Evolutionary conservation across 2,888 invertebrate species (phyloP), one percentile per base, ranked within the genome.

Genomic region (Harpagoxenus sublaevis): DNA sequence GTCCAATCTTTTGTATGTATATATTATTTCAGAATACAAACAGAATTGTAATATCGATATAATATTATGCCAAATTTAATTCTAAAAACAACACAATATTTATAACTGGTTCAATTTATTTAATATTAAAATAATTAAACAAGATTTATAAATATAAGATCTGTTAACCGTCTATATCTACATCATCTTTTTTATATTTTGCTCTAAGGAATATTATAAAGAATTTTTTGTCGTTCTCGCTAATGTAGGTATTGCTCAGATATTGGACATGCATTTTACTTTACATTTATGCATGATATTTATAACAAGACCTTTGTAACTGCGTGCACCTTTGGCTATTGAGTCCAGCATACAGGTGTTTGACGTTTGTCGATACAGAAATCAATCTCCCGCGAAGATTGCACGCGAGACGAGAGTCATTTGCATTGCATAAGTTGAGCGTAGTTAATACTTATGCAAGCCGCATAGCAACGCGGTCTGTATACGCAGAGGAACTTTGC

Each of bases 231-330:
- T 45, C 12, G 18, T 31, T 45, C 55, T 70, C n/a, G 35, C 12
- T 48, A 57, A 71, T 71, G 9, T 18, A 23, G 23, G 23, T 23
- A 23, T 57, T 45, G 31, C 57, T 48, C 23, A 73, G 4, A 31
- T 6, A n/a, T 45, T 42, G 6, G 5, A 45, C n/a, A 42, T 45
- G 15, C 42, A 48, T 39, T 71, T 45, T 60, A 4, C 55, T 68
- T 31, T 42, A 15, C 12, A 35, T 60, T 71, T 79, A 48, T 8
- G 28, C 28, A 28, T 70, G 70, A 79, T 70, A 79, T 73, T 79
- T 70, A 55, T 42, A n/a, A 68, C 18, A 8, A 35, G 66, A 78
- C 9, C 42, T 68, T 60, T 73, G 28, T 42, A 71, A 53, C 23
- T 71, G 5, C 10, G 15, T 35, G 71, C 23, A 60, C 15, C n/a